Conservation (phyloP, 2,888 invertebrate genomes). For the Alitta virens region DNA sequence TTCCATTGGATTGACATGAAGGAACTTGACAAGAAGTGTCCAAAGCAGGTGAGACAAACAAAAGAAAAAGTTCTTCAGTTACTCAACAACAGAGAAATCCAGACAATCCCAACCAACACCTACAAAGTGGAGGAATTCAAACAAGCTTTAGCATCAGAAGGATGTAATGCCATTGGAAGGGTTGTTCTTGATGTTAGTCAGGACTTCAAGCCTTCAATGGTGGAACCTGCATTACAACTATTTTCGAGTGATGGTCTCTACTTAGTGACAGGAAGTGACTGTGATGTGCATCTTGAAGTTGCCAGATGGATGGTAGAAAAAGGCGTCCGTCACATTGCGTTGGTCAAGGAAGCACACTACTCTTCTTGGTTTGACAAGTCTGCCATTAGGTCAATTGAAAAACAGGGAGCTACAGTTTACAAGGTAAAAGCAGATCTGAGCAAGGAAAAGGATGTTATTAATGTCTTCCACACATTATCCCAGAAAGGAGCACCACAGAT, state of each 20-base stretch:
- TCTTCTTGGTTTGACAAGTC: conserved; percentile 1
- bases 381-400: conserved; percentile 1
- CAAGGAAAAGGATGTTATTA: neutral
- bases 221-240: neutral
- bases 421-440: conserved; percentile 5
- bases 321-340: conserved; percentile 5
- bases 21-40: conserved; percentile 8
- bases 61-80: neutral
- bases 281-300: conserved; percentile 5
- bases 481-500: neutral
- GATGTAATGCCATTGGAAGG: conserved; percentile 5
- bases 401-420: neutral
- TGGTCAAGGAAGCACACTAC: neutral
- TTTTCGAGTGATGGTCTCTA: conserved; percentile 5
- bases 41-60: neutral
- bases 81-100: conserved; percentile 5
- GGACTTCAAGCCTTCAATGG: neutral
- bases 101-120: conserved; percentile 1
- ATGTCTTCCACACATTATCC: neutral
- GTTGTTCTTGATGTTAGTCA: conserved; percentile 8
- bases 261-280: conserved; percentile 2
- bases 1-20: conserved; percentile 10
- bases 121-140: conserved; percentile 6
- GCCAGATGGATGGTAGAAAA: conserved; percentile 12
- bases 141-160: neutral